Conservation (phyloP, 1,140 invertebrate genomes). For the Lanistes nyassanus region DNA sequence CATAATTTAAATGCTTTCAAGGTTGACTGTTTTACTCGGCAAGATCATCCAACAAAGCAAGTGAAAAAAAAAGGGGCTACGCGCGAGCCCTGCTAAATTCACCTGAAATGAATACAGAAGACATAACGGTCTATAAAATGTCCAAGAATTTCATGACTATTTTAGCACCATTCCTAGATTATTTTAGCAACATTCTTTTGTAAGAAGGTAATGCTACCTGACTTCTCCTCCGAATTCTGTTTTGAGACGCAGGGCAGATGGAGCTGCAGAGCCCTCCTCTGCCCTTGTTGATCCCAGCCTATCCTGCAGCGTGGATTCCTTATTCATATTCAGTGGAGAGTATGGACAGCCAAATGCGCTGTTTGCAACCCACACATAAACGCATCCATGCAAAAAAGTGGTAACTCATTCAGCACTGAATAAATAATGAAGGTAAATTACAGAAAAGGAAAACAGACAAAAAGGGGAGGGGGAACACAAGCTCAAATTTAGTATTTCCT, state of each 20-base stretch:
- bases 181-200: not conserved
- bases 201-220: not conserved
- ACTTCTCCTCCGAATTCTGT: slow-evolving; percentile 15
- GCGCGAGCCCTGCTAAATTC: too few species aligned
- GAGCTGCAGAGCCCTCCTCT: slow-evolving; percentile 44
- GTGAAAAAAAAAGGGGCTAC: too few species aligned
- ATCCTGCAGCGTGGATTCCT: slow-evolving; percentile 67
- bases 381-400: not conserved
- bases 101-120: too few species aligned
- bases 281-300: slow-evolving; percentile 56
- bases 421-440: not conserved
- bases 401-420: not conserved
- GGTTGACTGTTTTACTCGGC: too few species aligned
- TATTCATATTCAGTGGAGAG: slow-evolving; percentile 76
- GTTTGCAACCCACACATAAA: slow-evolving; percentile 32
- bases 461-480: too few species aligned
- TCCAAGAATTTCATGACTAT: too few species aligned
- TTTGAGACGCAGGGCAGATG: slow-evolving; percentile 16
- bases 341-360: slow-evolving; percentile 86
- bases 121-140: too few species aligned
- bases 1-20: too few species aligned
- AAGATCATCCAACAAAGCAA: too few species aligned
- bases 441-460: not conserved
- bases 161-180: not conserved
- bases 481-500: not conserved